These are phyloP conservation scores for Metacarcinus magister DNA, from an alignment of 2,888 invertebrate genomes.

Conservation along the genomic window DNA sequence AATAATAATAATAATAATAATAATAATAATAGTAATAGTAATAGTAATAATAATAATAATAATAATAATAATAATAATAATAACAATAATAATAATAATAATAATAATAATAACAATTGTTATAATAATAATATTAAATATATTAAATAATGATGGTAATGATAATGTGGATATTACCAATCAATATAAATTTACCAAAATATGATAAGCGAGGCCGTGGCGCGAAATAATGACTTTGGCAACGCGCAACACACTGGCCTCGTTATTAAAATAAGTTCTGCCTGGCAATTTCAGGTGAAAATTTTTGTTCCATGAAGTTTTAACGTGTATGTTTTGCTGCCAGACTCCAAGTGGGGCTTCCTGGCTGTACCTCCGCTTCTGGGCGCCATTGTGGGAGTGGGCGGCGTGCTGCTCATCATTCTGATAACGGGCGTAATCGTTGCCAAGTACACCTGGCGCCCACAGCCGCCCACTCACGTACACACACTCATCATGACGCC, in stretches of 20 bases:
- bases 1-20: conserved; percentile 13
- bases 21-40: not conserved
- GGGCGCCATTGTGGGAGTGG: conserved; percentile 71
- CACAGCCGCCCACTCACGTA: conserved; percentile 67
- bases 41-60: conserved; percentile 38
- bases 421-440: conserved; percentile 66
- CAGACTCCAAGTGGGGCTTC: conserved; percentile 68
- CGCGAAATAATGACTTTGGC: not conserved
- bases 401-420: conserved; percentile 66
- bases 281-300: not conserved
- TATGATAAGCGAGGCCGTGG: not conserved
- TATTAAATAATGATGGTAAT: not conserved
- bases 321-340: conserved; percentile 1
- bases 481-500: conserved; percentile 74
- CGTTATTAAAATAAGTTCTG: conserved; percentile 33
- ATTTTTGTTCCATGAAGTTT: conserved; percentile 22
- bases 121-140: conserved; percentile 34
- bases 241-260: not conserved
- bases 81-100: not conserved
- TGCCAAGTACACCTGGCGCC: conserved; percentile 51
- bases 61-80: not conserved
- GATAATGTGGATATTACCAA: not conserved
- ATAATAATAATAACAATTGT: conserved; percentile 2
- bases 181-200: not conserved
- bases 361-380: conserved; percentile 69